phyloP scores from a whole-genome alignment of 2,113 vertebrate species.

The Lanius ludovicianus region DNA sequence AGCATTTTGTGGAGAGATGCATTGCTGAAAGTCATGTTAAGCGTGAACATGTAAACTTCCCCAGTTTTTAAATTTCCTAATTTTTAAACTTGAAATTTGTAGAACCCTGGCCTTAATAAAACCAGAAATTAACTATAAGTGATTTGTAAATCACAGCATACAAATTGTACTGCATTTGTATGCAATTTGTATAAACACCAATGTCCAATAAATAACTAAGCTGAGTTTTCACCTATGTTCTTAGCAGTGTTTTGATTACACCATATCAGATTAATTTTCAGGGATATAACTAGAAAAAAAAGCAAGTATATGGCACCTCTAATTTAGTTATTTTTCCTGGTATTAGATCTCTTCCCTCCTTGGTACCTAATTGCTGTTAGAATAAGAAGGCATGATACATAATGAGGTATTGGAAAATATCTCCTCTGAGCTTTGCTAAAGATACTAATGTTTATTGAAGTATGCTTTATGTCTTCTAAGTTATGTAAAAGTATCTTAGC shows the following conservation, averaged over 20 bases:
- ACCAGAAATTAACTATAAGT: background rate
- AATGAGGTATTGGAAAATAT: constrained; percentile 51
- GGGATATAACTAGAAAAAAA: background rate
- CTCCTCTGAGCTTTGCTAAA: constrained; percentile 54
- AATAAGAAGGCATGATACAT: constrained; percentile 34
- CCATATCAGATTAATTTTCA: background rate
- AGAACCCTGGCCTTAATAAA: background rate
- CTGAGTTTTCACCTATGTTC: background rate
- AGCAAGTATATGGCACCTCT: constrained; percentile 7
- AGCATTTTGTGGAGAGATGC: background rate
- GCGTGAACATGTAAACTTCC: background rate
- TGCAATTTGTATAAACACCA: background rate
- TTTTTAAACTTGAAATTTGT: background rate
- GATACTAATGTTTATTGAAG: constrained; percentile 64
- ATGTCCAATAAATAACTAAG: background rate
- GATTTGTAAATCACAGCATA: background rate
- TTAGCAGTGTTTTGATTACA: background rate
- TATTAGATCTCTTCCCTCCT: constrained; percentile 41
- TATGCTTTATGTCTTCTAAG: constrained; percentile 45
- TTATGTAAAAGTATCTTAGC: background rate
- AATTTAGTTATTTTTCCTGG: constrained; percentile 49
- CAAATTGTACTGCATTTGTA: background rate
- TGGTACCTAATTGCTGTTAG: constrained; percentile 45
- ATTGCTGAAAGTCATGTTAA: background rate
- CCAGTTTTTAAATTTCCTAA: background rate